These are phyloP conservation scores for Pristionchus arcanus DNA, from an alignment of 2,888 invertebrate genomes.

Conservation along the genomic window DNA sequence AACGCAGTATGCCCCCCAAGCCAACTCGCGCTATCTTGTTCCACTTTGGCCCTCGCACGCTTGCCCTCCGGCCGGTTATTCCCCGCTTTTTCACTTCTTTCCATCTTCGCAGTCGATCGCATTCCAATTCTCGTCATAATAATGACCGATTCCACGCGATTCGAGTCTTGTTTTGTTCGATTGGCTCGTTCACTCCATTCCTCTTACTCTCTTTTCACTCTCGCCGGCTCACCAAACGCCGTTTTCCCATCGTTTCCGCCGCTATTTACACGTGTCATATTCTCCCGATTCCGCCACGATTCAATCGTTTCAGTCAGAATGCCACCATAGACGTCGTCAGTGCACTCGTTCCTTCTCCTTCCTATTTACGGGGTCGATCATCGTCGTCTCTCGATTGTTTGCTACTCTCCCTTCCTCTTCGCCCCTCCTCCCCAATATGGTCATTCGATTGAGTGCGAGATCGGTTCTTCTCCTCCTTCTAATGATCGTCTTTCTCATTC, in stretches of 20 bases:
- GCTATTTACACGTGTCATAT: neutral
- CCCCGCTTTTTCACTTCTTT: neutral
- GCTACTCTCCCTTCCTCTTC: slow-evolving; percentile 19
- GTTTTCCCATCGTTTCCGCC: neutral
- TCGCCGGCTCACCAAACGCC: neutral
- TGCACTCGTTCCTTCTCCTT: neutral
- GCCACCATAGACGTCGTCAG: neutral
- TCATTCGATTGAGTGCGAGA: slow-evolving; percentile 28
- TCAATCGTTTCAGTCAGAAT: neutral
- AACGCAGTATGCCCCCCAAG: neutral
- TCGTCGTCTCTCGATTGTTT: slow-evolving; percentile 2
- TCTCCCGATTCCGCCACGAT: neutral
- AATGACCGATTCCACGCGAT: neutral
- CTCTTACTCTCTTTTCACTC: neutral
- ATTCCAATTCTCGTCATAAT: neutral
- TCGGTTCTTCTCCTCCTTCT: slow-evolving; percentile 39
- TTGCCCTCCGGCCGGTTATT: slow-evolving; percentile 21
- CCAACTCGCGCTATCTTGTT: neutral
- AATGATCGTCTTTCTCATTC: slow-evolving; percentile 44
- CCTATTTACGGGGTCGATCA: slow-evolving; percentile 15
- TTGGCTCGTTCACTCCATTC: neutral
- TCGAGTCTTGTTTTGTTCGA: slow-evolving; percentile 24
- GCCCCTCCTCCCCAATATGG: neutral
- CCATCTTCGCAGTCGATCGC: neutral
- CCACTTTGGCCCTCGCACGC: neutral